Evolutionary conservation across 2,113 vertebrate species (phyloP).

Genomic region (Upupa epops): DNA sequence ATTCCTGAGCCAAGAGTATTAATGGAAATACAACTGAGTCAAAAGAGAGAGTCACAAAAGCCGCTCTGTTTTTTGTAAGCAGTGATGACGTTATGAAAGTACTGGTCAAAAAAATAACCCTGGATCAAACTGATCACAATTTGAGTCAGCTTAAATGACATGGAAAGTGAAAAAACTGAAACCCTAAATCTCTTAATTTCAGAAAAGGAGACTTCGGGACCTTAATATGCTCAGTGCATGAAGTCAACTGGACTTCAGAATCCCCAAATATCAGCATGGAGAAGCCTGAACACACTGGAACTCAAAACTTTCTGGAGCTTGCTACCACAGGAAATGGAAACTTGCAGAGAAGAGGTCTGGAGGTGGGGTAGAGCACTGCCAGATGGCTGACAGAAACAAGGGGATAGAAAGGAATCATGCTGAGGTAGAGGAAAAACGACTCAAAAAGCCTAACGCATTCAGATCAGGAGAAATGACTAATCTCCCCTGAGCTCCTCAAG

Average conservation of each 20-base stretch:
- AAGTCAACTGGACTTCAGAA: neutral
- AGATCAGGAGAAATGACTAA: slow-evolving; percentile 48
- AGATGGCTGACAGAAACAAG: slow-evolving; percentile 5
- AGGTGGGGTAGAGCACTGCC: slow-evolving; percentile 5
- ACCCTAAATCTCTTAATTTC: neutral
- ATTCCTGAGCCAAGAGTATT: neutral
- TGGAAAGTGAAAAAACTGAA: neutral
- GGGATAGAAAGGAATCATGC: slow-evolving; percentile 3
- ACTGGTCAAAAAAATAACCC: neutral
- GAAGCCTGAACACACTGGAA: neutral
- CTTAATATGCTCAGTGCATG: neutral
- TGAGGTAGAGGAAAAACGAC: slow-evolving; percentile 52
- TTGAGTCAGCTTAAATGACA: neutral
- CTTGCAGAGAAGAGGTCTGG: neutral
- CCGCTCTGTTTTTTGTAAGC: neutral
- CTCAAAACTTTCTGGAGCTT: neutral
- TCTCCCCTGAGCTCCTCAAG: neutral
- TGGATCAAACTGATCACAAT: neutral
- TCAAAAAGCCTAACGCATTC: neutral
- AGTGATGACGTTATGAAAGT: neutral
- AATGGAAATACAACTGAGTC: neutral
- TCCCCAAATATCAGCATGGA: neutral
- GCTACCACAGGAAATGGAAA: slow-evolving; percentile 39
- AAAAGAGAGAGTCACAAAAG: slow-evolving; percentile 12
- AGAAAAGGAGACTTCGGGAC: neutral